Evolutionary conservation across 2,888 invertebrate genomes (phyloP).

Genomic region (Drosophila prostipennis): DNA sequence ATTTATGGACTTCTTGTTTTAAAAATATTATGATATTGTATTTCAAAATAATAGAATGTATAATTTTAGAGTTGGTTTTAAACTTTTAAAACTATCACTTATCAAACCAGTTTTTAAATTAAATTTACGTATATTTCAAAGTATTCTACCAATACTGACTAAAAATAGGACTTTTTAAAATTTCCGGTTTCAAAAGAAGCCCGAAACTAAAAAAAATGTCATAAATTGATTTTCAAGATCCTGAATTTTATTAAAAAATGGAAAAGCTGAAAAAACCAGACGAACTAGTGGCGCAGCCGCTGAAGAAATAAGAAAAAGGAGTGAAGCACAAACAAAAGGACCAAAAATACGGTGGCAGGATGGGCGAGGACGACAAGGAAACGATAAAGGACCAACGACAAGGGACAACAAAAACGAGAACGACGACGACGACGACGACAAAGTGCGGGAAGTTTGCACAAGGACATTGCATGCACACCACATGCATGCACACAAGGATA

Average conservation of each 20-base stretch:
- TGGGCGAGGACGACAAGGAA: slow-evolving; percentile 49
- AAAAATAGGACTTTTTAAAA: not conserved
- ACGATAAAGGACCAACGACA: slow-evolving; percentile 49
- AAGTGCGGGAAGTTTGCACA: slow-evolving; percentile 80
- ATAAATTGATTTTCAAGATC: not conserved
- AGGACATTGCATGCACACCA: slow-evolving; percentile 77
- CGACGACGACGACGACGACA: slow-evolving; percentile 41
- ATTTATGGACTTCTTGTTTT: not conserved
- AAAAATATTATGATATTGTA: not conserved
- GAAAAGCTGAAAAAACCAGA: slow-evolving; percentile 38
- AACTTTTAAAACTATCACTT: not conserved
- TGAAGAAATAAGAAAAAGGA: slow-evolving; percentile 10
- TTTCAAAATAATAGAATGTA: not conserved
- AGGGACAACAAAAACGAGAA: slow-evolving; percentile 45
- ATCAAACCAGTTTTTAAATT: not conserved
- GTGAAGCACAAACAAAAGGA: slow-evolving; percentile 6
- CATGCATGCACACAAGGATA: slow-evolving; percentile 79
- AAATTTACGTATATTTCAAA: not conserved
- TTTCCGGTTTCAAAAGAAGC: not conserved
- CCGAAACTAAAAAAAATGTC: not conserved
- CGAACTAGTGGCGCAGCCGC: slow-evolving; percentile 38
- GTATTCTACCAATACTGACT: no score
- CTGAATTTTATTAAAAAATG: slow-evolving; percentile 43
- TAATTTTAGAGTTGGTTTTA: not conserved
- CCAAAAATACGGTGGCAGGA: slow-evolving; percentile 6